Evolutionary conservation across 2,888 invertebrate genomes (phyloP).

Genomic region (Ommatoiulus sabulosus): DNA sequence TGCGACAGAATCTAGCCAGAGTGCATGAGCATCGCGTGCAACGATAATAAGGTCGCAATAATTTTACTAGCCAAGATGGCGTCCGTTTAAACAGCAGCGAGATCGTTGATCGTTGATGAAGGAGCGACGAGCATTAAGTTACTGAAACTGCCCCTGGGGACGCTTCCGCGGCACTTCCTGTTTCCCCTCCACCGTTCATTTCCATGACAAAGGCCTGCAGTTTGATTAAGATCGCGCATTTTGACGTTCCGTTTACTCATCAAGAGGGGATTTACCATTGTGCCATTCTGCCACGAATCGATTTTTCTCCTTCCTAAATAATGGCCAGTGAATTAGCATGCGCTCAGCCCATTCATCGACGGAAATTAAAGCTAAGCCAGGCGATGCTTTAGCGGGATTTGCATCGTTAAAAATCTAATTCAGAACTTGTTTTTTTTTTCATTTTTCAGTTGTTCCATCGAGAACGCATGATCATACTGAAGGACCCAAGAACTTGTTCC

Average conservation of each 20-base stretch:
- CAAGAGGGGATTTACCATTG: not conserved
- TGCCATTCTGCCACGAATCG: not conserved
- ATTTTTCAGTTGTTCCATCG: not conserved
- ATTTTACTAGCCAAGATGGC: too few relatives aligned
- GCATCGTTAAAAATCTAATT: constrained; percentile 11
- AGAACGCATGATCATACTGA: not conserved
- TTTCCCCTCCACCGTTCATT: not conserved
- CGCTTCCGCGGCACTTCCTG: not conserved
- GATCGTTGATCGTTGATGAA: not conserved
- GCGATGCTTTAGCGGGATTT: not conserved
- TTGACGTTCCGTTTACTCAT: constrained; percentile 4
- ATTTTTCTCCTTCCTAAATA: not conserved
- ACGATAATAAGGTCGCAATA: too few relatives aligned
- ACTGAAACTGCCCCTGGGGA: not conserved
- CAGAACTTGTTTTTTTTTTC: not conserved
- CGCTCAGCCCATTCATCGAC: not conserved
- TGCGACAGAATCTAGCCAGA: not conserved
- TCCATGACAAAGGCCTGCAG: not conserved
- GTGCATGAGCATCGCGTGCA: not conserved
- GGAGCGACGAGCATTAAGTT: not conserved
- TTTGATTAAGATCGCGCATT: constrained; percentile 25
- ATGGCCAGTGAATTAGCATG: not conserved
- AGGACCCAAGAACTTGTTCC: not conserved
- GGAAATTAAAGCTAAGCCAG: not conserved
- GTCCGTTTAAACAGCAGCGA: too few relatives aligned